These are phyloP conservation scores for Anolis apletophallus DNA, from an alignment of 2,797 vertebrate species.

Conservation along the genomic window DNA sequence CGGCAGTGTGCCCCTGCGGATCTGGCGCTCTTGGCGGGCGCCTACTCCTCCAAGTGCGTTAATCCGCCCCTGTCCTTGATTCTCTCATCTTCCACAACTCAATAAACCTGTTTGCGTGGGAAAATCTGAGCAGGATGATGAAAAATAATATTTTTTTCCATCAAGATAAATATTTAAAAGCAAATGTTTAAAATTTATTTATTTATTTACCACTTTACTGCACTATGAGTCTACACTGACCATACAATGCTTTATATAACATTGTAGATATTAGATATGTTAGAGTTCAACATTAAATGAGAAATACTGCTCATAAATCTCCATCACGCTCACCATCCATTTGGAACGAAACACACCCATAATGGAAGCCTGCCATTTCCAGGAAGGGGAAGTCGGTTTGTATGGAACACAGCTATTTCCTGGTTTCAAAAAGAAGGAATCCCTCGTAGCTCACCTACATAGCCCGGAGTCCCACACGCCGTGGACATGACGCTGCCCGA, in stretches of 20 bases:
- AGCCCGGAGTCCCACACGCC: slow-evolving; percentile 83
- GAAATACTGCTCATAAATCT: neutral
- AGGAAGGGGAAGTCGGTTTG: neutral
- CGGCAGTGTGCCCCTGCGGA: too few species aligned
- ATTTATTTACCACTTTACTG: too few species aligned
- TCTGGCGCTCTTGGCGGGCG: too few species aligned
- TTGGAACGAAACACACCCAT: neutral
- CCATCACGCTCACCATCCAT: neutral
- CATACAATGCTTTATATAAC: too few species aligned
- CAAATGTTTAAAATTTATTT: too few species aligned
- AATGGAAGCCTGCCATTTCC: neutral
- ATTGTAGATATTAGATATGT: too few species aligned
- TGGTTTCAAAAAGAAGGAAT: neutral
- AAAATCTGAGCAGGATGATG: neutral
- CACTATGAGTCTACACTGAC: too few species aligned
- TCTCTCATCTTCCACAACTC: too few species aligned
- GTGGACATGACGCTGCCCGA: slow-evolving; percentile 91
- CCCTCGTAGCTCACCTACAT: slow-evolving; percentile 85
- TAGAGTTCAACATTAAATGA: neutral
- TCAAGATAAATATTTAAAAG: too few species aligned
- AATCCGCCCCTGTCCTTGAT: too few species aligned
- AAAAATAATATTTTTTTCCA: neutral
- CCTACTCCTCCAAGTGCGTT: too few species aligned
- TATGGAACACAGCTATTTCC: neutral
- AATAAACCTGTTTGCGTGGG: too few species aligned